Evolutionary conservation across 2,797 vertebrate species (phyloP).

Genomic region (Falco cherrug): DNA sequence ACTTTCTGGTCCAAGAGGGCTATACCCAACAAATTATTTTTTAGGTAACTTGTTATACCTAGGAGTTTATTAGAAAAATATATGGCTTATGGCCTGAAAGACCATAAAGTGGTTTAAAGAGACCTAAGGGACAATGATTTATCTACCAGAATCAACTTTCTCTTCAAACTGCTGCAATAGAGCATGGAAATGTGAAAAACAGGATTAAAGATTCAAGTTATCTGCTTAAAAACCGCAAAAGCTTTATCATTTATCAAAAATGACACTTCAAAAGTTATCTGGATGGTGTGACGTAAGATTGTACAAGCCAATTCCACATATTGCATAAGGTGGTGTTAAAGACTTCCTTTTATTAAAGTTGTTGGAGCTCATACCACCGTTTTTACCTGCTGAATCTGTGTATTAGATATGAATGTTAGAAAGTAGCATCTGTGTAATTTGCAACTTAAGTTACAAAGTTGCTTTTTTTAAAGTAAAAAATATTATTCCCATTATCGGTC

Average conservation of each 20-base stretch:
- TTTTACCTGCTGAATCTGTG: neutral
- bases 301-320: neutral
- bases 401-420: neutral
- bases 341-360: neutral
- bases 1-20: conserved; percentile 12
- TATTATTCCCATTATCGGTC: neutral
- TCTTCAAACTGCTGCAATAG: neutral
- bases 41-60: conserved; percentile 26
- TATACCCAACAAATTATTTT: conserved; percentile 44
- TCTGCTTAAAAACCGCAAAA: conserved; percentile 5
- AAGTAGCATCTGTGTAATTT: neutral
- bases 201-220: conserved; percentile 41
- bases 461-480: neutral
- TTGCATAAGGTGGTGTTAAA: neutral
- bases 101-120: conserved; percentile 55
- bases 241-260: neutral
- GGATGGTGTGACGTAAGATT: neutral
- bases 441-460: neutral
- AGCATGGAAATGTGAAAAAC: conserved; percentile 44
- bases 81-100: conserved; percentile 40
- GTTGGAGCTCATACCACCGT: neutral
- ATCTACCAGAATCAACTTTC: conserved; percentile 47
- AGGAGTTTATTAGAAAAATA: conserved; percentile 59
- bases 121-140: conserved; percentile 53
- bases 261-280: conserved; percentile 16